These are phyloP conservation scores for Turdus rufiventris DNA, from an alignment of 2,113 vertebrate genomes.

Conservation along the genomic window DNA sequence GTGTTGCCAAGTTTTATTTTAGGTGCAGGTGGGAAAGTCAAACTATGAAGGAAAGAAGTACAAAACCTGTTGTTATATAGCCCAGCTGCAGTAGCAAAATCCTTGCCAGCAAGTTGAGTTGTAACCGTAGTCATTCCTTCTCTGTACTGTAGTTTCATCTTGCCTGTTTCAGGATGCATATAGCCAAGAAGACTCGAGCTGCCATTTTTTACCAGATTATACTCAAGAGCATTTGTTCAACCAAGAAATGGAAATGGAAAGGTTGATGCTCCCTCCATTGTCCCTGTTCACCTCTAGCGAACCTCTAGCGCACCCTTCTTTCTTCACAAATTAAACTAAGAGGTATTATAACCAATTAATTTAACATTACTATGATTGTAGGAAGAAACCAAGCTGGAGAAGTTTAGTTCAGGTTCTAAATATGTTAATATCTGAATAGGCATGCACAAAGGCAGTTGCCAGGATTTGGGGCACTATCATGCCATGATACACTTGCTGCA, in stretches of 20 bases:
- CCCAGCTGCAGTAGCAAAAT: constrained; percentile 5
- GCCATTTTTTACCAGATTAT: neutral
- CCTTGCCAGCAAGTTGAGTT: neutral
- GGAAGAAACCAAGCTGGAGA: neutral
- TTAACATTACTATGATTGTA: neutral
- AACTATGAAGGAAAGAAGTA: neutral
- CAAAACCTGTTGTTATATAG: neutral
- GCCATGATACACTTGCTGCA: neutral
- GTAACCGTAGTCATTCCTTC: neutral
- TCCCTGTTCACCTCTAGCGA: neutral
- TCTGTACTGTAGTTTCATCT: neutral
- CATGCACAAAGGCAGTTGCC: neutral
- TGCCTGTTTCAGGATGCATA: neutral
- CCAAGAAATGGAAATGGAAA: neutral
- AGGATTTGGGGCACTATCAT: neutral
- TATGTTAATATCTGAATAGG: neutral
- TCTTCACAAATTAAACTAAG: neutral
- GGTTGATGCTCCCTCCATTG: neutral
- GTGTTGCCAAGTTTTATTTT: constrained; percentile 17
- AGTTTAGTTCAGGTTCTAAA: neutral
- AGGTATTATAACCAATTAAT: neutral
- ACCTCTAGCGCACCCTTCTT: neutral
- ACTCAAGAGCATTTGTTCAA: neutral
- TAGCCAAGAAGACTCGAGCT: neutral
- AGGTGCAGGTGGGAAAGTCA: neutral